These are phyloP conservation scores for Nemotelus nigrinus DNA, from an alignment of 2,888 invertebrate genomes.

Conservation along the genomic window DNA sequence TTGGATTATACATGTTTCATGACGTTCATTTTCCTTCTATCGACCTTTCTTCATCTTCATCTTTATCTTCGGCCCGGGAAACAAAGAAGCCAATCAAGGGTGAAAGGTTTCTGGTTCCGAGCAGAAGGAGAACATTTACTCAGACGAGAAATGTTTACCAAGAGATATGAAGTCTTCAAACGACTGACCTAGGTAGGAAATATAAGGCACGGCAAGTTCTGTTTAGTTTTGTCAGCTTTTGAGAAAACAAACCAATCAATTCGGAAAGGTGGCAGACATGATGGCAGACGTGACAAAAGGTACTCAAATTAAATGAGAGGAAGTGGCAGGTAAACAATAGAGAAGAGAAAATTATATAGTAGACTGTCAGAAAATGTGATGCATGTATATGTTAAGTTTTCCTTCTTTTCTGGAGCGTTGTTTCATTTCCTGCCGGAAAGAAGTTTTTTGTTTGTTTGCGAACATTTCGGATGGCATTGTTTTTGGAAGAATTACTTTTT, in stretches of 20 bases:
- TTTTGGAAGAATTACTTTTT: too few species aligned
- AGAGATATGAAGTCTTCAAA: not conserved
- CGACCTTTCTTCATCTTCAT: too few species aligned
- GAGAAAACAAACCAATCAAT: not conserved
- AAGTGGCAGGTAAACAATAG: not conserved
- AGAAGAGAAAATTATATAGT: too few species aligned
- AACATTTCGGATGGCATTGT: too few species aligned
- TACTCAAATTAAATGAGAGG: not conserved
- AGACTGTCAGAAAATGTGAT: too few species aligned
- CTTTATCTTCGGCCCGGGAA: not conserved
- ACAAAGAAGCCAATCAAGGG: conserved; percentile 7
- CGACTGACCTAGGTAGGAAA: not conserved
- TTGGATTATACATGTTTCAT: conserved; percentile 29
- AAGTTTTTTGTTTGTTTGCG: too few species aligned
- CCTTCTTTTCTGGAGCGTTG: too few species aligned
- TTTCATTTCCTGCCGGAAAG: too few species aligned
- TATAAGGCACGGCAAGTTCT: not conserved
- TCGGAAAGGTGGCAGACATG: not conserved
- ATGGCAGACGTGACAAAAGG: conserved; percentile 26
- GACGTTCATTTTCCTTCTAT: not conserved
- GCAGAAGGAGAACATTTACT: not conserved
- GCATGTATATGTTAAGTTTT: too few species aligned
- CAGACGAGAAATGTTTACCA: not conserved
- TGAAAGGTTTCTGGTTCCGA: not conserved
- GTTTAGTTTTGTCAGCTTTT: not conserved